Evolutionary conservation across 2,888 invertebrate species (phyloP), one percentile per base, ranked within the genome.

Genomic region (Deilephila porcellus): DNA sequence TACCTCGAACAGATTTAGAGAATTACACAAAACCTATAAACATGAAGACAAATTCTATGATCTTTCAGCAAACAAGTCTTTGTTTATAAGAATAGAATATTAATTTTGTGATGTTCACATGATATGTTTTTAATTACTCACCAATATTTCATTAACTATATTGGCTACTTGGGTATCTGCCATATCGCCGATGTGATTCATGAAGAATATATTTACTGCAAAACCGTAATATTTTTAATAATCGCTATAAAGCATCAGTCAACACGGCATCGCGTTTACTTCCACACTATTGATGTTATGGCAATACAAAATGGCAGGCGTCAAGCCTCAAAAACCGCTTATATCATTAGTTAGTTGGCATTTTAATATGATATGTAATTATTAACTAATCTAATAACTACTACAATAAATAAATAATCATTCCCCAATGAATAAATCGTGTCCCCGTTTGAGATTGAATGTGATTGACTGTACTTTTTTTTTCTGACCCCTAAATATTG

Each of bases 91-190:
- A 56, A 56, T 56, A 64, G 70, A 70, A 67, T 71, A 45, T 56
- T 8, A 11, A 14, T 62, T 25, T 62, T 29, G 25, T 62, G 62
- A 71, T 32, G 11, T 45, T 45, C 45, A 45, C 45, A 1, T 29
- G 4, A 32, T 34, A 25, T 71, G 17, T 17, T 73, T 56, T 45
- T 32, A n/a, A 73, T 73, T 91, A 95, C 67, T 95, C 86, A 96
- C 96, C 93, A 96, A 90, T 83, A 96, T 96, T 81, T 97, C 96
- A 84, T 96, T 96, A 25, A 97, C 95, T 77, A 97, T 95, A 82
- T 91, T 95, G 29, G 95, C 92, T 70, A 97, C 95, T 90, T 96
- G 96, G 67, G 95, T 91, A 86, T 97, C 97, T 75, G 94, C 94
- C 96, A 96, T 96, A 81, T 79, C 84, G 59, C 59, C 56, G 67